Evolutionary conservation across 2,797 vertebrate genomes (phyloP).

Genomic region (Dallia pectoralis): DNA sequence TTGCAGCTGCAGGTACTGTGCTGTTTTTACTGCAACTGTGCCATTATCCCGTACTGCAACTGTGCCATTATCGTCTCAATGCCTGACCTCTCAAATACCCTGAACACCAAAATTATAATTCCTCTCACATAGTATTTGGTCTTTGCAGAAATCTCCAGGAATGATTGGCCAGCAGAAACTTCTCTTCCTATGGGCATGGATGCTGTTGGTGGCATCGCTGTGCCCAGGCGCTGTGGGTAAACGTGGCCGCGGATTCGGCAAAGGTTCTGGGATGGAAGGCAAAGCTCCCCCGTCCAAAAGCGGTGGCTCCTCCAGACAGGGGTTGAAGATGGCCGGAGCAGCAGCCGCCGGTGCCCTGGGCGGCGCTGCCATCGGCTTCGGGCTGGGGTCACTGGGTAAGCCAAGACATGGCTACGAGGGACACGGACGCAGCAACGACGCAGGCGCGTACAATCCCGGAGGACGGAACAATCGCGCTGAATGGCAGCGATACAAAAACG

Average conservation of each 20-base stretch:
- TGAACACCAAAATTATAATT: not conserved
- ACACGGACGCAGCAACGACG: conserved; percentile 37
- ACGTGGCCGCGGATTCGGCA: conserved; percentile 51
- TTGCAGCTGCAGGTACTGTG: not conserved
- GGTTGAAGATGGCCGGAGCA: conserved; percentile 70
- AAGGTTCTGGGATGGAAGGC: conserved; percentile 15
- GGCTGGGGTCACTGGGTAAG: conserved; percentile 66
- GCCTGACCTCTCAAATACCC: not conserved
- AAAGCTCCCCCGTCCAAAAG: conserved; percentile 49
- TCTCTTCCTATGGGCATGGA: conserved; percentile 57
- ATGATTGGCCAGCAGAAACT: conserved; percentile 63
- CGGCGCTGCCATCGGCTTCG: conserved; percentile 69
- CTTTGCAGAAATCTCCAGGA: conserved; percentile 40
- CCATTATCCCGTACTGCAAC: not conserved
- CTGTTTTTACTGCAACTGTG: not conserved
- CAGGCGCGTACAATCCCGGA: conserved; percentile 39
- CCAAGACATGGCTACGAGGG: conserved; percentile 48
- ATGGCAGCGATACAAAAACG: conserved; percentile 45
- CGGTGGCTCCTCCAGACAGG: conserved; percentile 57
- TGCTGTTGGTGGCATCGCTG: conserved; percentile 61
- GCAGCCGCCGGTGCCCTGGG: conserved; percentile 69
- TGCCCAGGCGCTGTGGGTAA: conserved; percentile 58
- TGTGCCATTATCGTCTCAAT: not conserved
- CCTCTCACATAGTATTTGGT: conserved; percentile 3
- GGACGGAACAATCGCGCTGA: conserved; percentile 47